Base-by-base conservation (phyloP, 1,140 invertebrate species). In the Drosophila kikkawai region DNA sequence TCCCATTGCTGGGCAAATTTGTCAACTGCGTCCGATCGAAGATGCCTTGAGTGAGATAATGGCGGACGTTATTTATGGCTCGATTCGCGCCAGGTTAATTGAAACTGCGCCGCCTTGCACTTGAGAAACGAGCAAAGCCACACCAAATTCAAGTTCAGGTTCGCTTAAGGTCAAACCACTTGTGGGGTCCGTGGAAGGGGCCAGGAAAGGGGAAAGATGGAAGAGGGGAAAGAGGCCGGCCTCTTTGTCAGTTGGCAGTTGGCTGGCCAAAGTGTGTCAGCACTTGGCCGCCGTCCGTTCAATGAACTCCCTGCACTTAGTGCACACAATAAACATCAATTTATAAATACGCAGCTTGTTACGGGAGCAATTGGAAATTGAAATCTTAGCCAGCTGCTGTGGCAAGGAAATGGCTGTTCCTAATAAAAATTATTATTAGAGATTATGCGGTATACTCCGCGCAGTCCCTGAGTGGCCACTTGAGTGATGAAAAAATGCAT, bases 81-180 rank as follows among this genome's bases (percentile, higher is more conserved):
- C 58, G 68, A 45, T 29, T 37, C 26, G 36, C 44, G 53, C 7
- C 51, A 45, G 69, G 69, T 73, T 73, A 73, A 73, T 73, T 73
- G 69, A 51, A 73, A 73, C 42, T 58, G 69, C 69, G 69, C 45
- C 69, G 67, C 69, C 69, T 73, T 73, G 59, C 79, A 79, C 68
- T 82, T 75, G 75, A 83, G 55, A 44, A 71, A 37, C 12, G 55
- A 57, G 45, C 65, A 41, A 17, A 78, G 75, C 37, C 75, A 75
- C 51, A 71, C 51, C 50, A 59, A 78, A 79, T 81, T 87, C 84
- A 87, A 87, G 84, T 87, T 87, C 83, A 87, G 60, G 70, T 66
- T 41, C 59, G 67, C 63, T 77, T 84, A 87, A 87, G 84, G 84
- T 87, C 84, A 87, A 87, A 87, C 84, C 84, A 87, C 84, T 87